Conservation (phyloP, 2,888 invertebrate genomes). For the Ligdia adustata region DNA sequence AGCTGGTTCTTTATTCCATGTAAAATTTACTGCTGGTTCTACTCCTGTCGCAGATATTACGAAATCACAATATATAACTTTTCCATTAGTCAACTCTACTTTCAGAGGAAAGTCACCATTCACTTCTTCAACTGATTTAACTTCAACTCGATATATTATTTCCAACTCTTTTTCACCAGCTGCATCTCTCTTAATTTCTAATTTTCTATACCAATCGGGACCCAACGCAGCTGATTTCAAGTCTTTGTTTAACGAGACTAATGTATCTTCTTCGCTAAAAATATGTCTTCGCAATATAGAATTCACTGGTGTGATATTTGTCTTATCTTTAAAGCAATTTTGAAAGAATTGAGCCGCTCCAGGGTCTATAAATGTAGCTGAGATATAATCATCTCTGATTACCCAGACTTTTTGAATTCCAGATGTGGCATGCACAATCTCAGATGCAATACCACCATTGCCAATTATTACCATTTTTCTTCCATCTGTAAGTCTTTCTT, state of each 20-base stretch:
- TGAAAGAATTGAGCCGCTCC: slow-evolving; percentile 98
- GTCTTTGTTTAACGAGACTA: slow-evolving; percentile 64
- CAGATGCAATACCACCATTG: slow-evolving; percentile 99
- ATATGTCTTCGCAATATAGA: slow-evolving; percentile 86
- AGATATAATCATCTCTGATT: slow-evolving; percentile 95
- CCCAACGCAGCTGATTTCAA: slow-evolving; percentile 95
- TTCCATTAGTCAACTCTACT: slow-evolving; percentile 89
- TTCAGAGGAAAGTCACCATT: slow-evolving; percentile 86
- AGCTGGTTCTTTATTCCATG: slow-evolving; percentile 77
- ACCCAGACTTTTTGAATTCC: slow-evolving; percentile 96
- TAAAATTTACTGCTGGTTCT: slow-evolving; percentile 85
- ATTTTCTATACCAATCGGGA: slow-evolving; percentile 96
- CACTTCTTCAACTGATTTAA: slow-evolving; percentile 68
- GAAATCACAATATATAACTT: slow-evolving; percentile 91
- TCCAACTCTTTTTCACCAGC: slow-evolving; percentile 76
- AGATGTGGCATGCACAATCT: slow-evolving; percentile 94
- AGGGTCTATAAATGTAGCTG: slow-evolving; percentile 97
- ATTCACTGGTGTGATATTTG: slow-evolving; percentile 40
- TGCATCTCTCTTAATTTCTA: slow-evolving; percentile 83
- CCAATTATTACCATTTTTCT: slow-evolving; percentile 93
- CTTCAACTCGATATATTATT: slow-evolving; percentile 86
- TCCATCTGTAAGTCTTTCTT: slow-evolving; percentile 87
- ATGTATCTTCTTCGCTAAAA: slow-evolving; percentile 84
- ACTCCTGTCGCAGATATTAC: slow-evolving; percentile 98
- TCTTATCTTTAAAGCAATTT: slow-evolving; percentile 59